Percentiles rank a stretch among this genome's conserved stretches.
phyloP scores from a whole-genome alignment of 2,113 vertebrate genomes.

The Falcunculus frontatus region DNA sequence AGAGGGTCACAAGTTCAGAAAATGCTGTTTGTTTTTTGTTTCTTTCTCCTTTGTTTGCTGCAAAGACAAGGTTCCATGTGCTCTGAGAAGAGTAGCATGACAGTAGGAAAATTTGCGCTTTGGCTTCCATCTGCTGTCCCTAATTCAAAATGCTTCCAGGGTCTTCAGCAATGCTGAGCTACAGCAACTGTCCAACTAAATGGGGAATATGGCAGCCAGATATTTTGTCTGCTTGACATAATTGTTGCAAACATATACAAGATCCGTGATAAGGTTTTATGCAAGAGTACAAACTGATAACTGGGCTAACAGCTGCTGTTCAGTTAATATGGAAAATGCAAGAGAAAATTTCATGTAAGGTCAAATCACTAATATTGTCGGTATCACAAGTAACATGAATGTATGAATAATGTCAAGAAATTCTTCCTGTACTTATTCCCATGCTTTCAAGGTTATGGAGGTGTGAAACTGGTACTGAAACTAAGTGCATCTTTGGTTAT shows the following conservation, averaged over 20 bases:
- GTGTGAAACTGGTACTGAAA: neutral
- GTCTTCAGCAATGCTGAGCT: neutral
- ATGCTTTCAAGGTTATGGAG: neutral
- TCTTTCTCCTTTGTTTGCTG: neutral
- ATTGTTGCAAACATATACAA: neutral
- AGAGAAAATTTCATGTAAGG: neutral
- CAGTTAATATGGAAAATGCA: neutral
- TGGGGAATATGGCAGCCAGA: neutral
- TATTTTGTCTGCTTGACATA: neutral
- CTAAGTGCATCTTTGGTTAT: neutral
- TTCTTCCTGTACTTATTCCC: neutral
- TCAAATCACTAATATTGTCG: neutral
- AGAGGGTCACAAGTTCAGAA: neutral
- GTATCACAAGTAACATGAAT: neutral
- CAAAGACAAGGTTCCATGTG: neutral
- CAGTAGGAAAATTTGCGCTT: neutral
- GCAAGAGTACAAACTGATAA: neutral
- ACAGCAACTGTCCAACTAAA: neutral
- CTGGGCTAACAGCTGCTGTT: neutral
- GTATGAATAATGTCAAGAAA: neutral
- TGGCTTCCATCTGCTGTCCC: neutral
- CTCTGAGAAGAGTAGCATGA: neutral
- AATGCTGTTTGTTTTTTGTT: neutral
- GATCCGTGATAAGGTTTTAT: neutral
- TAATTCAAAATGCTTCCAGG: neutral